Base-by-base conservation (phyloP, 1,140 invertebrate species). In the Sesamia nonagrioides region DNA sequence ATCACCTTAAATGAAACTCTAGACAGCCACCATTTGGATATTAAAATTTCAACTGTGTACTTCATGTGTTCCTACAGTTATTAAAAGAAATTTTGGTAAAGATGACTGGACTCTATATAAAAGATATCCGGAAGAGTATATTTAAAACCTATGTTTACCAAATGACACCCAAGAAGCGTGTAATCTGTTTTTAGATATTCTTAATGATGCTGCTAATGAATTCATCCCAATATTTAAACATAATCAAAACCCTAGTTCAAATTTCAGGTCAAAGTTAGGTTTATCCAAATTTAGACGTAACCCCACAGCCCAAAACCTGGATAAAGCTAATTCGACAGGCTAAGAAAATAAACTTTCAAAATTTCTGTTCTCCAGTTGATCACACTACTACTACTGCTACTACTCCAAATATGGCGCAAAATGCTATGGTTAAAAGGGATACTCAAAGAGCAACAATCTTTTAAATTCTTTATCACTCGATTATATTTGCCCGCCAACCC, bases 1-100 rank as follows among this genome's bases (percentile, higher is more conserved):
- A 75, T 40, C 6, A 42, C 60, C n/a, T 21, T 58, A 35, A 74
- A 79, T 58, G 78, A 79, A 69, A 45, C 9, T 48, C 17, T 79
- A 1, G 69, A 60, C 6, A 79, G 68, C 45, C 69, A 79, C 45
- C 77, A 78, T 45, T 17, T 79, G 21, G 27, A 73, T 1, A 63
- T 79, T 33, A 79, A 79, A 71, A 42, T 78, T 17, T 71, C 68
- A 18, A 63, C 42, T 5, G 1, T 11, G 2, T 50, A 48, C 21
- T 37, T 42, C 21, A 13, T 56, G 71, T 71, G 60, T 66, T 66
- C 7, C n/a, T n/a, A n/a, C n/a, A n/a, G n/a, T n/a, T n/a, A n/a
- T n/a, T n/a, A n/a, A n/a, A n/a, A n/a, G n/a, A n/a, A n/a, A n/a
- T n/a, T n/a, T n/a, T n/a, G n/a, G n/a, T n/a, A n/a, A n/a, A n/a